Conservation (phyloP, 1,140 invertebrate species). For the Hylyphantes graminicola region DNA sequence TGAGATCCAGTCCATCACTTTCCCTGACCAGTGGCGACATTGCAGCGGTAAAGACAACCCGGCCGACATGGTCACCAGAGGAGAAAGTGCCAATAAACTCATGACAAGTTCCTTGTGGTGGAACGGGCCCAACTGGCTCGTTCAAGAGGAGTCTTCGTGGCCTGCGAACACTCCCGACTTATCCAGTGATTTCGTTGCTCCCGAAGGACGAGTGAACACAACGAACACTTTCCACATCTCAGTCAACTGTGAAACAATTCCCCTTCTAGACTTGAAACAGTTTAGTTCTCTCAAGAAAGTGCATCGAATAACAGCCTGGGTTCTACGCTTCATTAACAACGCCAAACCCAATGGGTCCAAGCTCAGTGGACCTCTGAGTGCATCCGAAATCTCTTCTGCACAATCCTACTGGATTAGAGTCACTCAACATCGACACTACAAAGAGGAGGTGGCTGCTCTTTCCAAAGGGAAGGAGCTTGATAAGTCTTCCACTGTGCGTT, state of each 20-base stretch:
- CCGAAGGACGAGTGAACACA: not conserved
- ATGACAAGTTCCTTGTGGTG: not conserved
- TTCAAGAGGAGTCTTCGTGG: not conserved
- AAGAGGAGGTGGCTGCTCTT: not conserved
- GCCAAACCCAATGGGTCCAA: not conserved
- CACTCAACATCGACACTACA: not conserved
- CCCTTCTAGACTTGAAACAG: not conserved
- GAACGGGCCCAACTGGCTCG: not conserved
- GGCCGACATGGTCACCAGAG: not conserved
- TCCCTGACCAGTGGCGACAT: constrained; percentile 5
- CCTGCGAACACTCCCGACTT: too few relatives aligned
- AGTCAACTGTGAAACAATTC: not conserved
- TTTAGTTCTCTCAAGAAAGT: not conserved
- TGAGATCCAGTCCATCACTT: not conserved
- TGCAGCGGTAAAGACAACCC: constrained; percentile 4
- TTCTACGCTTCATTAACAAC: too few relatives aligned
- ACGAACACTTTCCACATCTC: not conserved
- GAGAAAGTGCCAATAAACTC: not conserved
- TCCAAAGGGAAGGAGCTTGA: not conserved
- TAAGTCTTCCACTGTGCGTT: not conserved
- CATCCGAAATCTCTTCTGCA: not conserved
- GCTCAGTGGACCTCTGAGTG: not conserved
- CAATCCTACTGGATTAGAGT: not conserved
- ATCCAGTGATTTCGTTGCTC: not conserved
- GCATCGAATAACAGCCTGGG: too few relatives aligned